These are phyloP conservation scores for Palythoa grandis DNA, from an alignment of 92 coral and sea anemone genomes.

Conservation along the genomic window DNA sequence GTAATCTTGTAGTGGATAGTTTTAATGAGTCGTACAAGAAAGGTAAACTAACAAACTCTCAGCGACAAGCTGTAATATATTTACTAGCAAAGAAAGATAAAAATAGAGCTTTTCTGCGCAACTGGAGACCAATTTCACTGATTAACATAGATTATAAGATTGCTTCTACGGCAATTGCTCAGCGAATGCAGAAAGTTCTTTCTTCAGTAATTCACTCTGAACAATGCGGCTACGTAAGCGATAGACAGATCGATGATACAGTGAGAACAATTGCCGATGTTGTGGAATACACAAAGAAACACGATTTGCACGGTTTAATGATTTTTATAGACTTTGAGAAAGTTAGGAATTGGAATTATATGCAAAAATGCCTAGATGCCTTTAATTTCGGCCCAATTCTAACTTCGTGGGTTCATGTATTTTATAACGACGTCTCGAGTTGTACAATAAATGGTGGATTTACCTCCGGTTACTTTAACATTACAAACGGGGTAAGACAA, in stretches of 20 bases:
- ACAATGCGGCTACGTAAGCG: neutral
- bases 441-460: neutral
- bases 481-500: slow-evolving; percentile 6
- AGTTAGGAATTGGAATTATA: neutral
- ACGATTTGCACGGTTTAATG: neutral
- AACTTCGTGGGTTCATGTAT: neutral
- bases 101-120: neutral
- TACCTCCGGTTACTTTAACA: neutral
- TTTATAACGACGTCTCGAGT: neutral
- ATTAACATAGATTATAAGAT: neutral
- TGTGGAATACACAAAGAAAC: neutral
- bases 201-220: neutral
- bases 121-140: slow-evolving; percentile 19
- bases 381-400: neutral
- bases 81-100: slow-evolving; percentile 4
- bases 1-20: neutral
- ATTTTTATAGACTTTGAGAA: slow-evolving; percentile 6
- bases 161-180: slow-evolving; percentile 11
- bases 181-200: neutral
- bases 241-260: neutral
- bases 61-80: neutral
- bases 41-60: neutral
- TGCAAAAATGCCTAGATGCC: neutral
- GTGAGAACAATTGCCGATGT: slow-evolving; percentile 1
- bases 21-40: slow-evolving; percentile 14